phyloP scores from a whole-genome alignment of 1,140 invertebrate genomes.

The Xylocopa sonorina region DNA sequence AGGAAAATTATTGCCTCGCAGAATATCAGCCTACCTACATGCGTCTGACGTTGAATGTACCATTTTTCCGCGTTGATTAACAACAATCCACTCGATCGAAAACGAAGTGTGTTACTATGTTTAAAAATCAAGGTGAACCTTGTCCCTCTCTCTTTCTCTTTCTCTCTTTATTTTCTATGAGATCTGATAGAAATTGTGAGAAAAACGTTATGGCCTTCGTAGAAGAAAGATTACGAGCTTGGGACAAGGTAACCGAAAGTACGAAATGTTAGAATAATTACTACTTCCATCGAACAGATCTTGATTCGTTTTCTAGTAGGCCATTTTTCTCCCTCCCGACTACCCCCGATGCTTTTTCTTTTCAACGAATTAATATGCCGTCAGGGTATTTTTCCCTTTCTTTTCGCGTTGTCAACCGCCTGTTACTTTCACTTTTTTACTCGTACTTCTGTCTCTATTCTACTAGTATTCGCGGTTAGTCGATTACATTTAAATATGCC shows the following conservation, averaged over 20 bases:
- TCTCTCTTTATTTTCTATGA: neutral
- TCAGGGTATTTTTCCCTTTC: too few relatives aligned
- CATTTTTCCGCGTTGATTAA: neutral
- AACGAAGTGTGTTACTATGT: neutral
- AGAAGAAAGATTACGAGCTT: neutral
- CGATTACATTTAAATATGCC: neutral
- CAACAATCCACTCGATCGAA: too few relatives aligned
- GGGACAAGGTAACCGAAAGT: neutral
- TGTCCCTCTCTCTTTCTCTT: neutral
- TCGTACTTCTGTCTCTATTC: neutral
- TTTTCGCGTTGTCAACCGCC: too few relatives aligned
- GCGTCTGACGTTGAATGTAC: neutral
- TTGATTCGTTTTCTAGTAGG: neutral
- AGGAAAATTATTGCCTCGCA: neutral
- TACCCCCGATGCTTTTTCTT: neutral
- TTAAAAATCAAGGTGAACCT: slow-evolving; percentile 19
- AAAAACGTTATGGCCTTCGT: slow-evolving; percentile 11
- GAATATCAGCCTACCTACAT: neutral
- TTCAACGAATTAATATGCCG: neutral
- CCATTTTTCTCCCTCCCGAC: neutral
- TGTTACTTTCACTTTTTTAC: neutral
- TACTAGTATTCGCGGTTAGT: neutral
- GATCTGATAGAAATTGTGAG: neutral
- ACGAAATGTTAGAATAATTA: slow-evolving; percentile 22
- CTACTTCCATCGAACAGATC: neutral